These are phyloP conservation scores for Ophthalmolycus amberensis DNA, from an alignment of 2,113 vertebrate genomes.

Conservation along the genomic window DNA sequence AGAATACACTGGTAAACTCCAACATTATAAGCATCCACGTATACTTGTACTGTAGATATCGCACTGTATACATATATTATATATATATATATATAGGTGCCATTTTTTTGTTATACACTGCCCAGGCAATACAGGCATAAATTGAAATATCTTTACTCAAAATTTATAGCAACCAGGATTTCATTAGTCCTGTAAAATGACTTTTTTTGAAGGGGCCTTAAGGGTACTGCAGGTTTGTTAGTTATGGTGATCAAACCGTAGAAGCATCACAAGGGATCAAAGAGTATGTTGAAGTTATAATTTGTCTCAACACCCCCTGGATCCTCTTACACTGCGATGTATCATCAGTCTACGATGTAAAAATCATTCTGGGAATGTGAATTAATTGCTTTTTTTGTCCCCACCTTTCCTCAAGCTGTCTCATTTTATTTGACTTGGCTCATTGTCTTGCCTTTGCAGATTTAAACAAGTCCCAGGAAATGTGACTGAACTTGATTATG, in stretches of 20 bases:
- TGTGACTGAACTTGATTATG: background rate
- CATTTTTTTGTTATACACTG: background rate
- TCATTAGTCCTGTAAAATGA: too few species aligned
- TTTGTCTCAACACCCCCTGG: background rate
- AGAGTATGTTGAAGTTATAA: background rate
- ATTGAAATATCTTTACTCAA: background rate
- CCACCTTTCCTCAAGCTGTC: conserved; percentile 11
- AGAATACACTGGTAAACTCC: background rate
- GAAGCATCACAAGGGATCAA: conserved; percentile 1
- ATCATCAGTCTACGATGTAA: background rate
- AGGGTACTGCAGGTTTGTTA: background rate
- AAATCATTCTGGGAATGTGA: conserved; percentile 7
- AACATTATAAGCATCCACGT: background rate
- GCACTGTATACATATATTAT: background rate
- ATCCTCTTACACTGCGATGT: background rate
- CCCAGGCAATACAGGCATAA: background rate
- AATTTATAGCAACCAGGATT: too few species aligned
- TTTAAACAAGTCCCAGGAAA: conserved; percentile 6
- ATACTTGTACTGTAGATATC: background rate
- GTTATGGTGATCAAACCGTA: background rate
- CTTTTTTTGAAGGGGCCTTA: background rate
- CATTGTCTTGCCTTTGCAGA: background rate
- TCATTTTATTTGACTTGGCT: background rate
- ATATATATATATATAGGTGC: too few species aligned
- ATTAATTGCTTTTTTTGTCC: conserved; percentile 14